A percentile compares a stretch with the other conserved stretches of the same genome.
Conservation (phyloP, 2,797 vertebrate genomes). For the Lepilemur septentrionalis region DNA sequence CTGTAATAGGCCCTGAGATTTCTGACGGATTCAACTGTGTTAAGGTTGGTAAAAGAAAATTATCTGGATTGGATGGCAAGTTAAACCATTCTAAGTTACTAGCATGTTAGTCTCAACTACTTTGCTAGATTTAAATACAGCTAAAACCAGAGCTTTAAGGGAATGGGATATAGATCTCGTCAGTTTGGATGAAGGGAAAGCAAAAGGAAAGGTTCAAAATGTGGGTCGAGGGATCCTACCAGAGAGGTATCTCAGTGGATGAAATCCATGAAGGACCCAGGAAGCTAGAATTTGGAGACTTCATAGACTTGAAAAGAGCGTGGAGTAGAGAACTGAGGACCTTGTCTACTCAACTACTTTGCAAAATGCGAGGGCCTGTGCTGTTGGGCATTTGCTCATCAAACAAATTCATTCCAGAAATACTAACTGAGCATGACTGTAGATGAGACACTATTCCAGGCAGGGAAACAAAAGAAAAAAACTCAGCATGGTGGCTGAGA, state of each 20-base stretch:
- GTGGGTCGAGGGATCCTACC: background rate
- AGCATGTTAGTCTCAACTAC: background rate
- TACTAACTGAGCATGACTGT: background rate
- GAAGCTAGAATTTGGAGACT: background rate
- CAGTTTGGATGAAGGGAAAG: background rate
- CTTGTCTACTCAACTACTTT: background rate
- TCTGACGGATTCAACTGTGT: background rate
- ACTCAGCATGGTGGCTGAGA: background rate
- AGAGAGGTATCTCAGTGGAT: background rate
- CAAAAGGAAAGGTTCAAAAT: background rate
- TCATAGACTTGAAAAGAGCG: background rate
- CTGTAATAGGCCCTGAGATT: background rate
- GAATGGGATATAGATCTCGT: background rate
- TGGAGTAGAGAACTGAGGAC: background rate
- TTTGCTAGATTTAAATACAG: conserved; percentile 29
- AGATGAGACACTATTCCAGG: background rate
- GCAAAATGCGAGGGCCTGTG: background rate
- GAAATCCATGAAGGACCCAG: background rate
- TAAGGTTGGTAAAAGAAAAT: background rate
- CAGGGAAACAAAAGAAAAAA: background rate
- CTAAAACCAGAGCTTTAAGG: background rate
- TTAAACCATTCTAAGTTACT: conserved; percentile 1
- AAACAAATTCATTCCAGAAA: background rate
- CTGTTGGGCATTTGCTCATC: background rate
- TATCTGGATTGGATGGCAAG: background rate